Conservation (phyloP, 2,888 invertebrate genomes). For the Heliconius ismenius region DNA sequence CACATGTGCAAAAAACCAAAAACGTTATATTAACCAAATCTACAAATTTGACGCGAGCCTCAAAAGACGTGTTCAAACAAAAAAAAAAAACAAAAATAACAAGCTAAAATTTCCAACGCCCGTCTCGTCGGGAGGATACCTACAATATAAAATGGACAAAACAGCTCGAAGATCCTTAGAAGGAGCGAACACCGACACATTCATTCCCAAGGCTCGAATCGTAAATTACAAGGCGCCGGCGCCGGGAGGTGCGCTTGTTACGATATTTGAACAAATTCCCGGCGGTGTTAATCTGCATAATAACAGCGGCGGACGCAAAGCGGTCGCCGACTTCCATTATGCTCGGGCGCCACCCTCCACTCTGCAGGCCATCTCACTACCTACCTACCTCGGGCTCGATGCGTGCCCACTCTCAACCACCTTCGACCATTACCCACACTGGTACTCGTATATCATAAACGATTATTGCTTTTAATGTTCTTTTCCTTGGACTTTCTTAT, state of each 20-base stretch:
- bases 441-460: background rate
- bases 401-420: slow-evolving; percentile 39
- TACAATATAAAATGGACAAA: slow-evolving; percentile 65
- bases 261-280: slow-evolving; percentile 82
- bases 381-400: slow-evolving; percentile 37
- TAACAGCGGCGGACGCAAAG: slow-evolving; percentile 79
- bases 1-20: background rate
- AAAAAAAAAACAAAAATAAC: slow-evolving; percentile 48
- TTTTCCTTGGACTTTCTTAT: background rate
- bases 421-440: slow-evolving; percentile 41
- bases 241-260: slow-evolving; percentile 79
- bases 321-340: slow-evolving; percentile 78
- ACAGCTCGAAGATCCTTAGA: slow-evolving; percentile 58
- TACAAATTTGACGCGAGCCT: slow-evolving; percentile 28
- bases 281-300: slow-evolving; percentile 82
- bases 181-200: slow-evolving; percentile 73
- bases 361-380: slow-evolving; percentile 50
- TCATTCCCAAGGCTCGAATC: slow-evolving; percentile 74
- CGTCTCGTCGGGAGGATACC: slow-evolving; percentile 48
- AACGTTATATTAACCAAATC: background rate
- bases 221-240: slow-evolving; percentile 79
- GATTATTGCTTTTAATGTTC: background rate
- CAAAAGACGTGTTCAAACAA: slow-evolving; percentile 16
- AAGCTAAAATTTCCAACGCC: slow-evolving; percentile 46
- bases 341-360: slow-evolving; percentile 77